Evolutionary conservation across 2,113 vertebrate genomes (phyloP).

Genomic region (Tachysurus fulvidraco): DNA sequence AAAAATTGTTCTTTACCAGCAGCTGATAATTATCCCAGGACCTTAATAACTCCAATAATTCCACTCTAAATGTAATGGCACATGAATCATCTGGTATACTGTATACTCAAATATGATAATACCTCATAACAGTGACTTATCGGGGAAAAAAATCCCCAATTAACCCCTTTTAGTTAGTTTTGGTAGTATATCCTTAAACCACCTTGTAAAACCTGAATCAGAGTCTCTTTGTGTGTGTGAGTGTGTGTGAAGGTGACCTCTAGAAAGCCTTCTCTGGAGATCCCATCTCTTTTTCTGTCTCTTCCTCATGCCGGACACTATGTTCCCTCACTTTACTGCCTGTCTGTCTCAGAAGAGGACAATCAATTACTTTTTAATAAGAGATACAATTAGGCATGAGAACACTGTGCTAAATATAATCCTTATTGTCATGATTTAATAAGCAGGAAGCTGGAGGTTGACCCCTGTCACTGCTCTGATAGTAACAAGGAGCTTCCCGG

Average conservation of each 20-base stretch:
- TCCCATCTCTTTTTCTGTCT: not conserved
- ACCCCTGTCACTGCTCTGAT: constrained; percentile 32
- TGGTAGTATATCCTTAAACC: not conserved
- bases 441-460: constrained; percentile 43
- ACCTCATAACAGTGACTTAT: not conserved
- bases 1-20: not conserved
- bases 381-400: constrained; percentile 33
- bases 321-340: constrained; percentile 9
- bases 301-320: constrained; percentile 7
- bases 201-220: not conserved
- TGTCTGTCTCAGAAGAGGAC: constrained; percentile 36
- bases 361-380: constrained; percentile 54
- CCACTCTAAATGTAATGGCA: not conserved
- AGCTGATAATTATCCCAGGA: not conserved
- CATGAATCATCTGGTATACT: not conserved
- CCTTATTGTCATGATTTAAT: constrained; percentile 53
- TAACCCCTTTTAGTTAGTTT: not conserved
- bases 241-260: constrained; percentile 19
- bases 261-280: constrained; percentile 32
- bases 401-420: constrained; percentile 50
- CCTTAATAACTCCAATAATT: not conserved
- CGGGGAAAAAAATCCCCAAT: not conserved
- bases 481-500: constrained; percentile 26
- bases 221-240: not conserved
- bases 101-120: not conserved